Conservation (phyloP, 2,888 invertebrate species). For the Diplazon laetatorius region DNA sequence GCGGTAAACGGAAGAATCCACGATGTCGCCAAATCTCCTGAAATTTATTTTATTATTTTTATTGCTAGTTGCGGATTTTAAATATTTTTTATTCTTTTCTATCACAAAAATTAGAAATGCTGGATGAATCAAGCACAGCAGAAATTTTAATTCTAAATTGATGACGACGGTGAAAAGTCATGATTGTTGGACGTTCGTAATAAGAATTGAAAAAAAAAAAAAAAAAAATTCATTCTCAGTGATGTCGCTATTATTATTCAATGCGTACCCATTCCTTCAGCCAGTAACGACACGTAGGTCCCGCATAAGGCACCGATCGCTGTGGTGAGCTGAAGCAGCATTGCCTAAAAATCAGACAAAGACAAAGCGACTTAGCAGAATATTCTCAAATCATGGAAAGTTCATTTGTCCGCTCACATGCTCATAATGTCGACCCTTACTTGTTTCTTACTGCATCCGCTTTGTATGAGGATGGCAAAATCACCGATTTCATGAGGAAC, state of each 20-base stretch:
- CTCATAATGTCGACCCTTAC: slow-evolving; percentile 77
- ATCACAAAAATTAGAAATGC: background rate
- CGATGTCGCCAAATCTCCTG: slow-evolving; percentile 88
- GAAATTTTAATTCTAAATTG: too few species aligned
- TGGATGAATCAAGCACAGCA: too few species aligned
- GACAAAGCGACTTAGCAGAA: background rate
- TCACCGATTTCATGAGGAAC: slow-evolving; percentile 99
- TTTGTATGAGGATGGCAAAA: slow-evolving; percentile 98
- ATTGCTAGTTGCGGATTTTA: background rate
- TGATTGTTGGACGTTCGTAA: too few species aligned
- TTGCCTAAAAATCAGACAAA: slow-evolving; percentile 86
- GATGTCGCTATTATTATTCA: slow-evolving; percentile 15
- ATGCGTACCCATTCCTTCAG: slow-evolving; percentile 87
- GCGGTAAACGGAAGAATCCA: slow-evolving; percentile 99
- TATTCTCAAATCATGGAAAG: background rate
- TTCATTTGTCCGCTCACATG: background rate
- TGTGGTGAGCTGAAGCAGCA: slow-evolving; percentile 96
- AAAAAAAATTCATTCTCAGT: slow-evolving; percentile 21
- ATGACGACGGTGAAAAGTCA: slow-evolving; percentile 22
- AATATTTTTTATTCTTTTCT: background rate
- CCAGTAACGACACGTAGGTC: slow-evolving; percentile 92
- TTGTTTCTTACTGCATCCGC: slow-evolving; percentile 96
- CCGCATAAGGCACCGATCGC: slow-evolving; percentile 98
- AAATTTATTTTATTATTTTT: slow-evolving; percentile 66
- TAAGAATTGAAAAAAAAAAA: too few species aligned